A percentile compares a stretch with the other conserved stretches of the same genome.
Conservation (phyloP, 2,113 vertebrate species). For the Archocentrus centrarchus region DNA sequence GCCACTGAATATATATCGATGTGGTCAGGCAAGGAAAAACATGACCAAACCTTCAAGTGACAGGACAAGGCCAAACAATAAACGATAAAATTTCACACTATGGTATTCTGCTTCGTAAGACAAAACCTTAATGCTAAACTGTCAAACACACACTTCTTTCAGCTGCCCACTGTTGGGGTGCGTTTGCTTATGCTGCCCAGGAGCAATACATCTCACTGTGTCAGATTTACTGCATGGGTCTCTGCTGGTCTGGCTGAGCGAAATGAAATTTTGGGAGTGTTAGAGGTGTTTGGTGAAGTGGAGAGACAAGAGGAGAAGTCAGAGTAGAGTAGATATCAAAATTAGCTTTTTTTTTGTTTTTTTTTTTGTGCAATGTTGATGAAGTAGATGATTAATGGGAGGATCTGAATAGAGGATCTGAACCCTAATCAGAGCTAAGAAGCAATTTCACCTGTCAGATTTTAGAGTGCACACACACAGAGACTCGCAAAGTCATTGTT, state of each 20-base stretch:
- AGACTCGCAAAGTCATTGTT: neutral
- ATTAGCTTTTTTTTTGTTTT: neutral
- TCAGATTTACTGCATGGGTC: conserved; percentile 48
- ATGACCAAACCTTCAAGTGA: conserved; percentile 49
- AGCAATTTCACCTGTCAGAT: conserved; percentile 4
- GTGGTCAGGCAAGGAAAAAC: conserved; percentile 61
- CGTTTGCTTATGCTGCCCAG: conserved; percentile 43
- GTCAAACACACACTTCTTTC: conserved; percentile 53
- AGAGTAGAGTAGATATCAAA: neutral
- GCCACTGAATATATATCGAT: conserved; percentile 34
- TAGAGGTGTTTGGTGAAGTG: neutral
- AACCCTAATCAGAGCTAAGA: conserved; percentile 1
- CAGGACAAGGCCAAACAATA: conserved; percentile 71
- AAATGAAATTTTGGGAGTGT: conserved; percentile 25
- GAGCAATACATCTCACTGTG: conserved; percentile 11
- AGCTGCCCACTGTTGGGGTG: conserved; percentile 27
- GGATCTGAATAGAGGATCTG: neutral
- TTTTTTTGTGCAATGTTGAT: neutral
- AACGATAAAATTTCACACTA: conserved; percentile 43
- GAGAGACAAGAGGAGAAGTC: neutral
- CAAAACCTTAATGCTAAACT: conserved; percentile 60
- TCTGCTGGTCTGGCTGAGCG: conserved; percentile 31
- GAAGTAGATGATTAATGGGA: neutral
- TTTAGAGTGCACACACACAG: neutral
- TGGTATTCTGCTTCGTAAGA: conserved; percentile 52